These are phyloP conservation scores for Chloropsis hardwickii DNA, from an alignment of 2,113 vertebrate species.

Conservation along the genomic window DNA sequence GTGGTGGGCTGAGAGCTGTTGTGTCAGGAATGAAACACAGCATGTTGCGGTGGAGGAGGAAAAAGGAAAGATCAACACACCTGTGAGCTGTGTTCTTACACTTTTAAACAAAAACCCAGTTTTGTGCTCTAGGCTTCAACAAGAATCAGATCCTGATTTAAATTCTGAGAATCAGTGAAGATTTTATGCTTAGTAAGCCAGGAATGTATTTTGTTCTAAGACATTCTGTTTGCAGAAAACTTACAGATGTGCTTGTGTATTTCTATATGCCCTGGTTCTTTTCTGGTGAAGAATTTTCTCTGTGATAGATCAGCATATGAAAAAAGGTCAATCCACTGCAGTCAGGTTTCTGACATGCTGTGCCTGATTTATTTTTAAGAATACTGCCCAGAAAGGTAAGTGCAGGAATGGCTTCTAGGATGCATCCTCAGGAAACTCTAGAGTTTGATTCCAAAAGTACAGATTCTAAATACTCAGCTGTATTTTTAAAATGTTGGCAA, in stretches of 20 bases:
- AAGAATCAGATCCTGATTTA: neutral
- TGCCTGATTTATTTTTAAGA: neutral
- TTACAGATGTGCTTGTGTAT: neutral
- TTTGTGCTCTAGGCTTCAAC: neutral
- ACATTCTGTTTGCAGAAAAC: neutral
- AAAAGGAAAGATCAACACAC: neutral
- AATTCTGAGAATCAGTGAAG: neutral
- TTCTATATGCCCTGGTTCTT: neutral
- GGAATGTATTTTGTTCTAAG: neutral
- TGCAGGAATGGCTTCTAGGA: neutral
- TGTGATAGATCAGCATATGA: neutral
- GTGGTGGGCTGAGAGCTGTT: neutral
- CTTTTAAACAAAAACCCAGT: neutral
- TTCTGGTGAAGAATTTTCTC: neutral
- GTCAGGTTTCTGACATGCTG: neutral
- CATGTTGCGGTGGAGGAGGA: accelerated
- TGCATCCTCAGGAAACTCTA: neutral
- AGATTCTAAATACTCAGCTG: neutral
- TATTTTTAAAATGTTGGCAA: neutral
- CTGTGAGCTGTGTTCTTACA: neutral
- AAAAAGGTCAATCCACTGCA: neutral
- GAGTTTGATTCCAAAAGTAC: neutral
- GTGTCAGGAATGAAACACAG: neutral
- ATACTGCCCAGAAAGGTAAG: neutral
- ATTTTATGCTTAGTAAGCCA: neutral